Evolutionary conservation across 2,797 vertebrate species (phyloP).

Genomic region (Eospalax fontanierii): DNA sequence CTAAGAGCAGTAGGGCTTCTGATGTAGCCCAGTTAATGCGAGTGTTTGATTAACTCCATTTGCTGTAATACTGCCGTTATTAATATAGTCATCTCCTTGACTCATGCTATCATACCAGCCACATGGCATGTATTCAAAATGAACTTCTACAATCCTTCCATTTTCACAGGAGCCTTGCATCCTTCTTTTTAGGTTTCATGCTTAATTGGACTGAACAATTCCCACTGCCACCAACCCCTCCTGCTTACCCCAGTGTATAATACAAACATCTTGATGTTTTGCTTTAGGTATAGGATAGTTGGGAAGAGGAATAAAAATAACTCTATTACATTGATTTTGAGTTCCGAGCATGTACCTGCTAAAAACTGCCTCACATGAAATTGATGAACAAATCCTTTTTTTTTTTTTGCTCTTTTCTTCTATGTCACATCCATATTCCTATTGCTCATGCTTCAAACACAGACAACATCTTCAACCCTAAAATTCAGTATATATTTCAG

Average conservation of each 20-base stretch:
- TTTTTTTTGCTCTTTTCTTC: background rate
- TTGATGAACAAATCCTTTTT: background rate
- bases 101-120: slow-evolving; percentile 45
- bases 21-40: slow-evolving; percentile 72
- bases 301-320: slow-evolving; percentile 40
- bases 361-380: slow-evolving; percentile 42
- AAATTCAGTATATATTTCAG: background rate
- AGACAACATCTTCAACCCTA: background rate
- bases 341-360: background rate
- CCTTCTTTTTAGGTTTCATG: slow-evolving; percentile 36
- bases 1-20: slow-evolving; percentile 65
- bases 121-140: slow-evolving; percentile 69
- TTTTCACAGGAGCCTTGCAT: slow-evolving; percentile 51
- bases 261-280: slow-evolving; percentile 48
- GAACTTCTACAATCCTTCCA: slow-evolving; percentile 60
- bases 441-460: background rate
- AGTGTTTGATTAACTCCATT: slow-evolving; percentile 73
- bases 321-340: background rate
- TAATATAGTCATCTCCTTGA: slow-evolving; percentile 74
- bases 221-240: background rate
- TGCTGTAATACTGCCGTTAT: slow-evolving; percentile 76
- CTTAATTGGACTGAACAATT: background rate
- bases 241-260: slow-evolving; percentile 42
- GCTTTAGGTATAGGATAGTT: slow-evolving; percentile 6
- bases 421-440: background rate